Percentiles rank a stretch among this genome's conserved stretches.
Evolutionary conservation across 2,797 vertebrate species (phyloP).

Genomic region (Sebastes minor): DNA sequence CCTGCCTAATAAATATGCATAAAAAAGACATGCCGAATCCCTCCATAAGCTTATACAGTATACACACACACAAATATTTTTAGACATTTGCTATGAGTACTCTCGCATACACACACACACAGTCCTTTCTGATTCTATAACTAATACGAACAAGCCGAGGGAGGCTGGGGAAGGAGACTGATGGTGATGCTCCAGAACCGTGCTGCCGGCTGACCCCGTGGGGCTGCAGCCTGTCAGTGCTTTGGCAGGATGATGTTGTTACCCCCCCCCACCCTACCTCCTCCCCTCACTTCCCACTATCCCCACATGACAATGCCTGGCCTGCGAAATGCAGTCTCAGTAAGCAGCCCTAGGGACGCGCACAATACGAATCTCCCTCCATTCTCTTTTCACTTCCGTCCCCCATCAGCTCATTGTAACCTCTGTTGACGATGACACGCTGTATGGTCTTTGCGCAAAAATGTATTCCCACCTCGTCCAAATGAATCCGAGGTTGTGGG

Average conservation of each 20-base stretch:
- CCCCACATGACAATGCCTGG: conserved; percentile 38
- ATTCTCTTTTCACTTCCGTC: conserved; percentile 22
- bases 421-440: conserved; percentile 30
- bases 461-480: conserved; percentile 32
- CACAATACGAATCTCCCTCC: conserved; percentile 27
- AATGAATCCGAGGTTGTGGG: conserved; percentile 22
- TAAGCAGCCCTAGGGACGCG: conserved; percentile 29
- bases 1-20: conserved; percentile 3
- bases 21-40: background rate
- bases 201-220: conserved; percentile 54
- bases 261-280: background rate
- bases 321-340: conserved; percentile 21
- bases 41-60: background rate
- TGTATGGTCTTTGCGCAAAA: conserved; percentile 18
- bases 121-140: conserved; percentile 16
- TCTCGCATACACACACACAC: background rate
- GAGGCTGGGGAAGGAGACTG: conserved; percentile 12
- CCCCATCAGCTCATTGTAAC: conserved; percentile 26
- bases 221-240: conserved; percentile 56
- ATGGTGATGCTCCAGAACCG: conserved; percentile 45
- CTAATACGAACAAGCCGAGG: conserved; percentile 22
- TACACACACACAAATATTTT: background rate
- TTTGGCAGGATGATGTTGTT: conserved; percentile 52
- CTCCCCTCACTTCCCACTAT: background rate
- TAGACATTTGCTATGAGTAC: background rate